Percentiles rank a stretch among this genome's conserved stretches.
phyloP scores from a whole-genome alignment of 2,888 invertebrate species.

The Biston betularia region DNA sequence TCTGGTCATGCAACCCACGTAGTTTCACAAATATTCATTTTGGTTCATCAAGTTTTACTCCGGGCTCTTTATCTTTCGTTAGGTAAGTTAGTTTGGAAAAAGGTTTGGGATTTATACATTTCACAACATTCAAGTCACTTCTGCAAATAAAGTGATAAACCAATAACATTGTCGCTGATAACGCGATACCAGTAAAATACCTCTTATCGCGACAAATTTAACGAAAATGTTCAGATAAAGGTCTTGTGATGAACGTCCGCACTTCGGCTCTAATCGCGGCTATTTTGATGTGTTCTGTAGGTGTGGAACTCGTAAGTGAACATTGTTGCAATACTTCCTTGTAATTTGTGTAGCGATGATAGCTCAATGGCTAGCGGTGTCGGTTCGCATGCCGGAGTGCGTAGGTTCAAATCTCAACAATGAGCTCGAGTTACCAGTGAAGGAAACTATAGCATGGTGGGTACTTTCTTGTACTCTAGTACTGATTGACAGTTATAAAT shows the following conservation, averaged over 20 bases:
- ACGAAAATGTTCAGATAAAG: background rate
- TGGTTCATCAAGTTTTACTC: too few relatives aligned
- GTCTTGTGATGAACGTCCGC: background rate
- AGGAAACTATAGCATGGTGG: too few relatives aligned
- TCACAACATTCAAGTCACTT: constrained; percentile 7
- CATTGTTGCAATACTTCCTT: too few relatives aligned
- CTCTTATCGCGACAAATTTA: background rate
- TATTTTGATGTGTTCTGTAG: background rate
- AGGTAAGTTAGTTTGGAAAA: background rate
- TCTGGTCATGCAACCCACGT: too few relatives aligned
- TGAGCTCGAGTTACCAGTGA: too few relatives aligned
- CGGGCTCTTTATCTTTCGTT: background rate
- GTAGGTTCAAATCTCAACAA: too few relatives aligned
- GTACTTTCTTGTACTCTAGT: too few relatives aligned
- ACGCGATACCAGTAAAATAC: constrained; percentile 9
- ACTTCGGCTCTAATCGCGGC: constrained; percentile 4
- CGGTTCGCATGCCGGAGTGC: too few relatives aligned
- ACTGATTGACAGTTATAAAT: too few relatives aligned
- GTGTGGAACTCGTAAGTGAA: background rate
- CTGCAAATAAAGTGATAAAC: constrained; percentile 13
- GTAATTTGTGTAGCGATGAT: too few relatives aligned
- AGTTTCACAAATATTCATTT: too few relatives aligned
- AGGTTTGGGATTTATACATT: background rate
- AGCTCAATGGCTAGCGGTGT: too few relatives aligned
- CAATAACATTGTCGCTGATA: constrained; percentile 16